Conservation (phyloP, 2,113 vertebrate genomes). For the Lamprotornis superbus region DNA sequence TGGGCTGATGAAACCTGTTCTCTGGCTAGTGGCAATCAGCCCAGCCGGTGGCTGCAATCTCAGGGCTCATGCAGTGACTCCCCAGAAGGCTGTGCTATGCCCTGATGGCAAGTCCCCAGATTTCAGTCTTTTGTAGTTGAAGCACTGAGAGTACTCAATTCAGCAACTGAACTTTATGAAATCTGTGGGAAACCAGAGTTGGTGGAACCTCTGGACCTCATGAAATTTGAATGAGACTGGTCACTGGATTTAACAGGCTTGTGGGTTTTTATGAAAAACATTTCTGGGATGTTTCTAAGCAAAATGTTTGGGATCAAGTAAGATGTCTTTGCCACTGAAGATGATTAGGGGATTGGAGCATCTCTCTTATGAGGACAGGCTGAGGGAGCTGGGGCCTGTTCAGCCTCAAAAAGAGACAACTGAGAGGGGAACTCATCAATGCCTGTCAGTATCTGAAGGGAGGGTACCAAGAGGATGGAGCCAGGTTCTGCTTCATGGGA, state of each 20-base stretch:
- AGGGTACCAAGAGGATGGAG: neutral
- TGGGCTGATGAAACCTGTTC: neutral
- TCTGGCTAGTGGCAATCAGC: neutral
- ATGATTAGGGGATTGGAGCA: neutral
- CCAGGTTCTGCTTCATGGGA: neutral
- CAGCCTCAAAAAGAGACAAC: neutral
- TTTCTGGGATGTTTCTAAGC: neutral
- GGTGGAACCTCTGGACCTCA: neutral
- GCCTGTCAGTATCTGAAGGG: too few relatives aligned
- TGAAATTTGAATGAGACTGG: neutral
- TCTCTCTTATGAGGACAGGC: neutral
- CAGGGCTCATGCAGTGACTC: neutral
- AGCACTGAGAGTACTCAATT: fast-evolving
- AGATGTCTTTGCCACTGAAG: neutral
- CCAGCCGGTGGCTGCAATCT: neutral
- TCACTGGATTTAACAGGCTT: neutral
- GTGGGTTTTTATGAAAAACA: neutral
- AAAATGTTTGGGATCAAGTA: neutral
- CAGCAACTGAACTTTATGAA: neutral
- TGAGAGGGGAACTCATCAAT: neutral
- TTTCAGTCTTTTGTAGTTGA: neutral
- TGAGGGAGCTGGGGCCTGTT: neutral
- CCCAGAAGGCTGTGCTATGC: fast-evolving
- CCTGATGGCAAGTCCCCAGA: neutral
- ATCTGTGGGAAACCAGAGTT: neutral